A percentile compares a stretch with the other conserved stretches of the same genome.
phyloP scores from a whole-genome alignment of 2,113 vertebrate genomes.

The Marcusenius ussheri region DNA sequence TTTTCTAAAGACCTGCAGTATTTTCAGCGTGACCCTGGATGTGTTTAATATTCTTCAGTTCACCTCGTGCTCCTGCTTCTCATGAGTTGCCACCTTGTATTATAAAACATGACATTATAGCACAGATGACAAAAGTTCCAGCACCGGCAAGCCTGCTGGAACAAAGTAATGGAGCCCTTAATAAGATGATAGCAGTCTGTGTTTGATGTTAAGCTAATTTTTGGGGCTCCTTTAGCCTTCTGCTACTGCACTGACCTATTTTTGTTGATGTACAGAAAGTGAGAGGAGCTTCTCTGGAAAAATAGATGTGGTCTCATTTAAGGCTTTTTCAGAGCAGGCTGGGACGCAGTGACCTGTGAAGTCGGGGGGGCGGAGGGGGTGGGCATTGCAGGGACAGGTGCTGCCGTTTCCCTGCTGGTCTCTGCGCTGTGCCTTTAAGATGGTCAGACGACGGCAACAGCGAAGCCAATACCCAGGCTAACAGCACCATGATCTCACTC shows the following conservation, averaged over 20 bases:
- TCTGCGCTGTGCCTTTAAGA: background rate
- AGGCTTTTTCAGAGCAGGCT: background rate
- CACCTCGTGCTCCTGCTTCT: slow-evolving; percentile 52
- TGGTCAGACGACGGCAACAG: slow-evolving; percentile 36
- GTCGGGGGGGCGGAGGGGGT: background rate
- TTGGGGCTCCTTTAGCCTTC: background rate
- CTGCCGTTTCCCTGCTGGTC: background rate
- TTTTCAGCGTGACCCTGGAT: slow-evolving; percentile 62
- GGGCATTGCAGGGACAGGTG: background rate
- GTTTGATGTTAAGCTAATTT: background rate
- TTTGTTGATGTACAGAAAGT: background rate
- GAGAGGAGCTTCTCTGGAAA: background rate
- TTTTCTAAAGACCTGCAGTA: slow-evolving; percentile 38
- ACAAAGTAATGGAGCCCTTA: background rate
- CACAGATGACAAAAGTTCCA: background rate
- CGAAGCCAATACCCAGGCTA: slow-evolving; percentile 49
- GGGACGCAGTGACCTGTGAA: background rate
- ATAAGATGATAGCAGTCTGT: background rate
- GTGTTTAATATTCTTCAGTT: slow-evolving; percentile 59
- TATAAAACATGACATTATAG: background rate
- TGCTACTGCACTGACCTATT: background rate
- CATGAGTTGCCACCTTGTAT: slow-evolving; percentile 47
- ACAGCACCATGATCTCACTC: slow-evolving; percentile 49
- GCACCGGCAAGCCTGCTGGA: background rate
- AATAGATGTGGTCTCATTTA: background rate